Evolutionary conservation across 2,888 invertebrate genomes (phyloP).

Genomic region (Dasysyrphus albostriatus): DNA sequence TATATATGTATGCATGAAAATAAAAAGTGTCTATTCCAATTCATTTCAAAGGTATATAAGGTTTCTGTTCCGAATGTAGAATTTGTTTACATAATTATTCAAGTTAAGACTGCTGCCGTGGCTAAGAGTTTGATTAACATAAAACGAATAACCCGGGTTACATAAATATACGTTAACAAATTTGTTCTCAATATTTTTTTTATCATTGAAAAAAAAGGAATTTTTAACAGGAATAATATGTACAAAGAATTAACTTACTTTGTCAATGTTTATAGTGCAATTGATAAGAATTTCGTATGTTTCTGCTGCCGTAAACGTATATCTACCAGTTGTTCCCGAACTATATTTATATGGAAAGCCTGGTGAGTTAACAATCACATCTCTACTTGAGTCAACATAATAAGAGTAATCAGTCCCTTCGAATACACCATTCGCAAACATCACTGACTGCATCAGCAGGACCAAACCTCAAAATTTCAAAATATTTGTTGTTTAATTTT

Average conservation of each 20-base stretch:
- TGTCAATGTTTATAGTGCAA: constrained; percentile 79
- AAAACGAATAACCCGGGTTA: no score
- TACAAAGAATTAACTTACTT: constrained; percentile 77
- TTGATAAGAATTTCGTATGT: constrained; percentile 34
- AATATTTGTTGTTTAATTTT: not conserved
- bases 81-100: no score
- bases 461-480: constrained; percentile 40
- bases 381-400: constrained; percentile 74
- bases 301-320: not conserved
- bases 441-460: constrained; percentile 47
- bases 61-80: no score
- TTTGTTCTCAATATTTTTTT: no score
- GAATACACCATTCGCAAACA: constrained; percentile 30
- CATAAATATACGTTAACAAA: no score
- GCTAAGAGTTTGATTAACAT: no score
- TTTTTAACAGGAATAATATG: not conserved
- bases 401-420: constrained; percentile 78
- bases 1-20: no score
- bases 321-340: constrained; percentile 80
- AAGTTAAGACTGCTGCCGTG: no score
- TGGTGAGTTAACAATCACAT: constrained; percentile 79
- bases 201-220: not conserved
- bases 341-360: constrained; percentile 80
- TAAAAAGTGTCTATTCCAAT: no score
- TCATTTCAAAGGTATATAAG: no score